Evolutionary conservation across 2,888 invertebrate genomes (phyloP), one percentile per base, ranked within the genome.

Genomic region (Lampropteryx suffumata): DNA sequence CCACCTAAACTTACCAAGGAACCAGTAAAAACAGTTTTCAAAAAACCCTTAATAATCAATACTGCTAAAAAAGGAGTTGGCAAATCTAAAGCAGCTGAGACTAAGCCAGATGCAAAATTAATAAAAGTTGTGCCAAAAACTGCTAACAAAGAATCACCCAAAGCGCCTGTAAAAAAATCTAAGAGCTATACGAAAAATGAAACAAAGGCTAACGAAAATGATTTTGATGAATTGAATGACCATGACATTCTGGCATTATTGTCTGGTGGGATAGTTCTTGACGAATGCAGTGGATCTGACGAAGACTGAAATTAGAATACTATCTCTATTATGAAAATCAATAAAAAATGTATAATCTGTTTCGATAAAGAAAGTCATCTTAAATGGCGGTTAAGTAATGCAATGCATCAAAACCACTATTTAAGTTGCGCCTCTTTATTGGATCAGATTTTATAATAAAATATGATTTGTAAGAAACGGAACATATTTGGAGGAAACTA

Each of bases 201-300:
- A 12, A 11, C n/a, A 11, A 43, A 40, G 7, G 13, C 28, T 10
- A 55, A 59, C n/a, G 17, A 55, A 51, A 67, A 64, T 45, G 76
- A 77, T 61, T 73, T 69, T 47, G 86, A 85, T 14, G 86, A 84
- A 62, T 67, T 87, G 37, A 69, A 79, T 42, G 87, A 87, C 56
- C 66, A 74, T 28, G 85, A 82, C 47, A 86, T 88, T 26, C 56
- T 85, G 1, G 81, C 82, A 1, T 57, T 87, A n/a, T 73, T 88
- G 62, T 80, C 84, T 1, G 69, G 72, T 36, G 85, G 82, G 0
- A 83, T 88, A 3, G 71, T 87, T 9, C 54, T 88, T 27, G 88
- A 88, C 37, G 83, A 87, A 58, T 89, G 85, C 46, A 73, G 72
- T 50, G 84, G 80, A 2, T 82, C 85, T 13, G 86, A 84, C 12